Conservation (phyloP, 2,797 vertebrate species). For the Enteromius viviparus region DNA sequence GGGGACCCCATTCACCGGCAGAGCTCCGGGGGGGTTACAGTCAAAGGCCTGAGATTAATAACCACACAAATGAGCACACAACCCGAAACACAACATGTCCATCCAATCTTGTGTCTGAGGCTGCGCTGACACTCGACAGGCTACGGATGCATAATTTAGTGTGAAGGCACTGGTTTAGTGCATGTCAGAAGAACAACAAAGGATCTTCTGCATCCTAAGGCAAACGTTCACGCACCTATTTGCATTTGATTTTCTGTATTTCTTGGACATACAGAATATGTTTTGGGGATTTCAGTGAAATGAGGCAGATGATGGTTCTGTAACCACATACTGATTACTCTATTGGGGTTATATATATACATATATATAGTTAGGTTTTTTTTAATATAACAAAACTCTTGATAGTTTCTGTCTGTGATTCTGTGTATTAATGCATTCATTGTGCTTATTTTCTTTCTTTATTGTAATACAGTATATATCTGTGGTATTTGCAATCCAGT, state of each 20-base stretch:
- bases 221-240: background rate
- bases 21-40: conserved; percentile 35
- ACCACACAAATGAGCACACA: conserved; percentile 37
- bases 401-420: background rate
- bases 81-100: conserved; percentile 49
- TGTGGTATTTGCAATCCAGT: background rate
- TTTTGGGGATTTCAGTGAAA: background rate
- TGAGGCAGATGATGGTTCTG: background rate
- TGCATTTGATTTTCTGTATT: background rate
- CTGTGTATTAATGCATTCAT: background rate
- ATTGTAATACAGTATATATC: background rate
- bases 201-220: background rate
- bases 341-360: background rate
- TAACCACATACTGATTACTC: background rate
- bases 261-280: background rate
- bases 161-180: conserved; percentile 31
- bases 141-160: conserved; percentile 49
- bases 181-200: background rate
- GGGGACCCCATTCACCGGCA: conserved; percentile 15
- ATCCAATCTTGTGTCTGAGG: conserved; percentile 34
- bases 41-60: conserved; percentile 48
- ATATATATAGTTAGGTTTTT: background rate
- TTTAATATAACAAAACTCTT: too few relatives aligned
- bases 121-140: conserved; percentile 38
- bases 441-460: background rate